phyloP scores from a whole-genome alignment of 2,888 invertebrate genomes.

The Nineta flava region DNA sequence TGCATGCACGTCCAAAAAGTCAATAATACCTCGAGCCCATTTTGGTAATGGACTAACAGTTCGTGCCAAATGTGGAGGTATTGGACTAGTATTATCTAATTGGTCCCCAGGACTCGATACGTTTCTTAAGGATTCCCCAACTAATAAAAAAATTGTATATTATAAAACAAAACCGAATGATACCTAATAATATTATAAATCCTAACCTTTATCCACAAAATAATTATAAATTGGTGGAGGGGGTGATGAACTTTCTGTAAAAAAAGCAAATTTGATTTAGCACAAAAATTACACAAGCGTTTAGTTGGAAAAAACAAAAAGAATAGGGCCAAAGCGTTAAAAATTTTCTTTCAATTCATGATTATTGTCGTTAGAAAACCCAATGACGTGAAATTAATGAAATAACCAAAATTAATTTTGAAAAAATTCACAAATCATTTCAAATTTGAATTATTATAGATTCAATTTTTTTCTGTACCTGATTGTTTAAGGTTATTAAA shows the following conservation, averaged over 20 bases:
- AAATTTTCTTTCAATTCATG: not conserved
- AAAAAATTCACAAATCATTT: not conserved
- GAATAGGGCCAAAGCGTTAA: not conserved
- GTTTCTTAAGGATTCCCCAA: constrained; percentile 35
- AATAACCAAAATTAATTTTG: not conserved
- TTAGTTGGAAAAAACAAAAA: not conserved
- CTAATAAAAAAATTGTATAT: constrained; percentile 13
- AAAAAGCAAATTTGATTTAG: constrained; percentile 6
- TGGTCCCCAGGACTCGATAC: constrained; percentile 30
- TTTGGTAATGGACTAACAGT: constrained; percentile 38
- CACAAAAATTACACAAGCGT: constrained; percentile 4
- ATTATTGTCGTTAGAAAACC: not conserved
- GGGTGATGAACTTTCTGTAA: constrained; percentile 29
- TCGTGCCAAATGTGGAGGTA: constrained; percentile 25
- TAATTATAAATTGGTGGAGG: constrained; percentile 29
- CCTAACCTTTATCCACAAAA: constrained; percentile 37
- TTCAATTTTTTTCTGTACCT: too few relatives aligned
- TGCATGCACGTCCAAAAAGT: too few relatives aligned
- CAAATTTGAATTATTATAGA: too few relatives aligned
- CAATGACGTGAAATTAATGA: not conserved
- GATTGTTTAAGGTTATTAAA: not conserved
- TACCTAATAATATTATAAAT: constrained; percentile 3
- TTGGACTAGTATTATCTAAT: constrained; percentile 28
- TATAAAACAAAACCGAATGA: constrained; percentile 2
- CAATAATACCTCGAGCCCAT: constrained; percentile 37